Percentiles rank a stretch among this genome's conserved stretches.
These are phyloP conservation scores for Drosophila pseudoananassae DNA, from an alignment of 1,140 invertebrate genomes.

Conservation along the genomic window DNA sequence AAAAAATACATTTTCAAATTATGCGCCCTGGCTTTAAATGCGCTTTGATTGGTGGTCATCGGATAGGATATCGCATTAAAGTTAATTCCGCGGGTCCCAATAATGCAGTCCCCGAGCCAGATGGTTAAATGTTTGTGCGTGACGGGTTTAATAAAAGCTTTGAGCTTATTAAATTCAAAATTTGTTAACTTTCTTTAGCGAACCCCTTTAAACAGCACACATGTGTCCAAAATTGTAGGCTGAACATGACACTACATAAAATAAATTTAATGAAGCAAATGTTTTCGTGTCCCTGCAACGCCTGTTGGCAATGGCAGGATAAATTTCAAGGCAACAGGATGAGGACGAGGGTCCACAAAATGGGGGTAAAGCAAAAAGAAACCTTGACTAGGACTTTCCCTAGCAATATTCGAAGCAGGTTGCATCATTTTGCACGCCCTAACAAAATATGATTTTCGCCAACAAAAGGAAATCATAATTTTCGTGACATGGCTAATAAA, in stretches of 20 bases:
- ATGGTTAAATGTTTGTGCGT: conserved; percentile 45
- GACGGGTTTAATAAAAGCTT: conserved; percentile 40
- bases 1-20: conserved; percentile 74
- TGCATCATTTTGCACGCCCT: conserved; percentile 37
- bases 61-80: conserved; percentile 60
- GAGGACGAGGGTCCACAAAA: conserved; percentile 39
- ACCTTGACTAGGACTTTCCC: conserved; percentile 35
- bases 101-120: conserved; percentile 18
- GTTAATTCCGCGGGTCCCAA: conserved; percentile 51
- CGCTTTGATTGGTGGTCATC: conserved; percentile 49
- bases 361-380: conserved; percentile 1
- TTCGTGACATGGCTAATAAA: conserved; percentile 35
- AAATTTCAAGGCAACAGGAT: conserved; percentile 10
- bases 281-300: conserved; percentile 54
- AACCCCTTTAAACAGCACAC: not conserved
- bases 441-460: conserved; percentile 38
- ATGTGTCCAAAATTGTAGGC: conserved; percentile 1
- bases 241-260: conserved; percentile 47
- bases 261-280: conserved; percentile 57
- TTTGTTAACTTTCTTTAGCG: not conserved
- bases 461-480: conserved; percentile 62
- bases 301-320: conserved; percentile 48
- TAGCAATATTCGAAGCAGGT: conserved; percentile 45
- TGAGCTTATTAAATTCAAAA: conserved; percentile 24
- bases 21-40: conserved; percentile 57